A percentile compares a stretch with the other conserved stretches of the same genome.
phyloP scores from a whole-genome alignment of 2,797 vertebrate genomes.

The Diplodus sargus region DNA sequence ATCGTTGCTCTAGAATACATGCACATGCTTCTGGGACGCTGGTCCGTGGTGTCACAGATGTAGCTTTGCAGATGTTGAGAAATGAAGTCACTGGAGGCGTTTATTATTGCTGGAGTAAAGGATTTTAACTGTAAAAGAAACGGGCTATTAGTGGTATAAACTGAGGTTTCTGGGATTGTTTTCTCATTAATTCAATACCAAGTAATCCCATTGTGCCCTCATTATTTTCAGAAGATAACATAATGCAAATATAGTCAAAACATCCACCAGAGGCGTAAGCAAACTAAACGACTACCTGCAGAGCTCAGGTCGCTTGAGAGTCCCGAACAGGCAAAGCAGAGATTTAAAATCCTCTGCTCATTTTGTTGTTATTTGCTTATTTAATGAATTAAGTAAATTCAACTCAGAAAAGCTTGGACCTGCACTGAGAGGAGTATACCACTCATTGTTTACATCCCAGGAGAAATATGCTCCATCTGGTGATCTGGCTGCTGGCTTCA shows the following conservation, averaged over 20 bases:
- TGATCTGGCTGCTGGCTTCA: constrained; percentile 26
- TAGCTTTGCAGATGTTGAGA: neutral
- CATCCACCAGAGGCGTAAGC: neutral
- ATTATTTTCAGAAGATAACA: neutral
- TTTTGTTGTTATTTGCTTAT: neutral
- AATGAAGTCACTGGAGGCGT: neutral
- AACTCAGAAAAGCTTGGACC: neutral
- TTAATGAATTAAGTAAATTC: neutral
- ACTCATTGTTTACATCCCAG: constrained; percentile 3
- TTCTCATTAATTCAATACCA: neutral
- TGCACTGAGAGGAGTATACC: neutral
- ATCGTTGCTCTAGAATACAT: neutral
- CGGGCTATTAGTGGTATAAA: neutral
- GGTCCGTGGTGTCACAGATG: neutral
- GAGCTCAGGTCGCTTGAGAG: neutral
- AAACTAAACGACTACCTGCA: neutral
- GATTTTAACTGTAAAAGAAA: neutral
- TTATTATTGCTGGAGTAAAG: neutral
- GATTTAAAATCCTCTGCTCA: neutral
- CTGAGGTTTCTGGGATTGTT: too few relatives aligned
- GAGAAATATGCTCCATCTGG: constrained; percentile 12
- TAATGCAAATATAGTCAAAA: neutral
- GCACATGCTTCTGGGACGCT: neutral
- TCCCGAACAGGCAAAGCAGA: neutral
- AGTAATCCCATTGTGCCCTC: too few relatives aligned